Evolutionary conservation across 2,888 invertebrate species (phyloP).

Genomic region (Ellobium chinense): DNA sequence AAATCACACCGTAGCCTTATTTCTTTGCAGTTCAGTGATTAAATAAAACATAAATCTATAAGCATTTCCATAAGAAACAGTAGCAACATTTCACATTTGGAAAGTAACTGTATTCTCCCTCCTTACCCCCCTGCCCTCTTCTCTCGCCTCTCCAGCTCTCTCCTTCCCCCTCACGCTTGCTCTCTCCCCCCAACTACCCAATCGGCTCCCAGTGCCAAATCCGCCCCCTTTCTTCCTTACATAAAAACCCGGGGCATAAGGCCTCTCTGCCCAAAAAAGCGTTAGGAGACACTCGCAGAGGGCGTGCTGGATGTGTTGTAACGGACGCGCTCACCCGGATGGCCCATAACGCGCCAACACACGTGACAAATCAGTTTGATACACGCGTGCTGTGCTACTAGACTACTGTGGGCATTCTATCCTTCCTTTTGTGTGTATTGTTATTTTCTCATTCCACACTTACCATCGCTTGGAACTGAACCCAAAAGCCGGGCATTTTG

Average conservation of each 20-base stretch:
- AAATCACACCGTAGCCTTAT: too few relatives aligned
- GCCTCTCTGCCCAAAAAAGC: background rate
- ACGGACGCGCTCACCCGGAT: background rate
- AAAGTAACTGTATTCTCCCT: too few relatives aligned
- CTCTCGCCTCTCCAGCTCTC: background rate
- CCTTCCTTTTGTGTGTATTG: background rate
- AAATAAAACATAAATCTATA: too few relatives aligned
- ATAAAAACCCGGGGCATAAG: background rate
- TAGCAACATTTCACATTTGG: too few relatives aligned
- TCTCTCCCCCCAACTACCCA: slow-evolving; percentile 15
- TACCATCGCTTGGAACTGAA: too few relatives aligned
- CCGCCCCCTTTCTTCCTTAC: background rate
- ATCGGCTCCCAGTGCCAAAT: background rate
- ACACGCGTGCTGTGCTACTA: background rate
- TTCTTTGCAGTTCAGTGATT: too few relatives aligned
- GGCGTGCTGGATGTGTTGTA: background rate
- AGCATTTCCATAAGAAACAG: too few relatives aligned
- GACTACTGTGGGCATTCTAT: background rate
- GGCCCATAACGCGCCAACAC: background rate
- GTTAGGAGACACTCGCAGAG: background rate
- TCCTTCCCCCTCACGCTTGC: background rate
- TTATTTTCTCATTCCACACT: background rate
- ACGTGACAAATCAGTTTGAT: background rate
- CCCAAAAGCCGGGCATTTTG: too few relatives aligned
- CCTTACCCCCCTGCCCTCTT: background rate